A percentile compares a stretch with the other conserved stretches of the same genome.
phyloP scores from a whole-genome alignment of 2,113 vertebrate species.

The Sinocyclocheilus anshuiensis region DNA sequence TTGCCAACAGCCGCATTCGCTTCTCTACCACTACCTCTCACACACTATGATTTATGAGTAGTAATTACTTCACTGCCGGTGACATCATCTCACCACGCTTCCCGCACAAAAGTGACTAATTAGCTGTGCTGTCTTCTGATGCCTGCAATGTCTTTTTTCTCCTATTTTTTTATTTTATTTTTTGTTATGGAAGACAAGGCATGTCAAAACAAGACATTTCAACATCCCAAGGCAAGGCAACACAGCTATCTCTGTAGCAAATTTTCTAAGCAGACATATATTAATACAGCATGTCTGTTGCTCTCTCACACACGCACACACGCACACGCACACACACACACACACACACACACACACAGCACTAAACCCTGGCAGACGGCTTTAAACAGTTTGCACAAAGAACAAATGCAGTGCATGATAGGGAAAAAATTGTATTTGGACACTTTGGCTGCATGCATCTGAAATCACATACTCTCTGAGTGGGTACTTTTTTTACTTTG shows the following conservation, averaged over 20 bases:
- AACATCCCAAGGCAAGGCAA: conserved; percentile 64
- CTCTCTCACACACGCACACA: neutral
- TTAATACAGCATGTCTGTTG: conserved; percentile 15
- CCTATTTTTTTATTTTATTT: neutral
- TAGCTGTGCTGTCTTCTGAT: conserved; percentile 79
- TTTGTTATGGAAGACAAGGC: conserved; percentile 62
- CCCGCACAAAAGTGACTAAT: conserved; percentile 69
- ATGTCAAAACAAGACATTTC: conserved; percentile 76
- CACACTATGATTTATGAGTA: conserved; percentile 77
- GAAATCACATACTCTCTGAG: too few species aligned
- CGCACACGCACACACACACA: neutral
- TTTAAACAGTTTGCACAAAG: neutral
- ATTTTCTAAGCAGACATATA: conserved; percentile 25
- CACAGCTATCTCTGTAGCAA: conserved; percentile 31
- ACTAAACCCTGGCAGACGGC: neutral
- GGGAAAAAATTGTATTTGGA: neutral
- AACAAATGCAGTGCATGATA: conserved; percentile 1
- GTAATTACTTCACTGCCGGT: conserved; percentile 79
- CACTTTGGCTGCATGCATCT: too few species aligned
- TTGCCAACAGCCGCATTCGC: conserved; percentile 35
- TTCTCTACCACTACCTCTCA: conserved; percentile 66
- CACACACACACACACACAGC: conserved; percentile 20
- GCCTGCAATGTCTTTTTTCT: conserved; percentile 69
- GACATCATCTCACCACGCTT: conserved; percentile 75
- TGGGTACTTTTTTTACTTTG: too few species aligned